phyloP scores from a whole-genome alignment of 1,140 invertebrate genomes.

The Leucophenga varia region DNA sequence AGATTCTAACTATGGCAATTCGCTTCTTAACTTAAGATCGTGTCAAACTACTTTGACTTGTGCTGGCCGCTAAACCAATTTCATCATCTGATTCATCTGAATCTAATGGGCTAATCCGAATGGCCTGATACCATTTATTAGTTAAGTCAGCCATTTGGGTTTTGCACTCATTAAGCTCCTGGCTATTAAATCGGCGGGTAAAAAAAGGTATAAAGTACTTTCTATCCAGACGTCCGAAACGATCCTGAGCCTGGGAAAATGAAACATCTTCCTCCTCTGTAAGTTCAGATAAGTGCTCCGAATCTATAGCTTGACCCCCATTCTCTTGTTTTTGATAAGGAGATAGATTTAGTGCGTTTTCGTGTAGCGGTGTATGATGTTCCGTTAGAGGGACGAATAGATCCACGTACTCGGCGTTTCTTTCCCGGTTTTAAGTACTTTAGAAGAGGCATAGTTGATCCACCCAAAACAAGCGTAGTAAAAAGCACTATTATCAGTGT shows the following conservation, averaged over 20 bases:
- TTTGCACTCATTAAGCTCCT: conserved; percentile 93
- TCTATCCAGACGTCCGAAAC: conserved; percentile 87
- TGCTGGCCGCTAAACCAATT: conserved; percentile 39
- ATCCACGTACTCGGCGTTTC: conserved; percentile 43
- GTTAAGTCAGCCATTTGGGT: conserved; percentile 94
- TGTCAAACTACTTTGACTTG: conserved; percentile 45
- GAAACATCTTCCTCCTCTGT: conserved; percentile 86
- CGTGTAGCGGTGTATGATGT: conserved; percentile 56
- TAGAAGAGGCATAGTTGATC: conserved; percentile 94
- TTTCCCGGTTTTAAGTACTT: conserved; percentile 74
- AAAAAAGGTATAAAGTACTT: conserved; percentile 96
- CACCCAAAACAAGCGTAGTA: conserved; percentile 92
- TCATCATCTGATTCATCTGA: conserved; percentile 61
- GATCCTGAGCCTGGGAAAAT: conserved; percentile 66
- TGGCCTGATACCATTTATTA: conserved; percentile 95
- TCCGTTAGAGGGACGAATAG: neutral
- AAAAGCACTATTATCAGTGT: conserved; percentile 96
- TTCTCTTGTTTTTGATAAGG: conserved; percentile 94
- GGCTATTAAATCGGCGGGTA: conserved; percentile 88
- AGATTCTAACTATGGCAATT: too few relatives aligned
- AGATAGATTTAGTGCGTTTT: conserved; percentile 80
- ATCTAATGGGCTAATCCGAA: conserved; percentile 77
- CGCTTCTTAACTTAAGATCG: conserved; percentile 36
- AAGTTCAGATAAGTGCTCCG: conserved; percentile 92
- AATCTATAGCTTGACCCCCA: conserved; percentile 96